phyloP scores from a whole-genome alignment of 2,888 invertebrate species.

The Caenorhabditis sulstoni region DNA sequence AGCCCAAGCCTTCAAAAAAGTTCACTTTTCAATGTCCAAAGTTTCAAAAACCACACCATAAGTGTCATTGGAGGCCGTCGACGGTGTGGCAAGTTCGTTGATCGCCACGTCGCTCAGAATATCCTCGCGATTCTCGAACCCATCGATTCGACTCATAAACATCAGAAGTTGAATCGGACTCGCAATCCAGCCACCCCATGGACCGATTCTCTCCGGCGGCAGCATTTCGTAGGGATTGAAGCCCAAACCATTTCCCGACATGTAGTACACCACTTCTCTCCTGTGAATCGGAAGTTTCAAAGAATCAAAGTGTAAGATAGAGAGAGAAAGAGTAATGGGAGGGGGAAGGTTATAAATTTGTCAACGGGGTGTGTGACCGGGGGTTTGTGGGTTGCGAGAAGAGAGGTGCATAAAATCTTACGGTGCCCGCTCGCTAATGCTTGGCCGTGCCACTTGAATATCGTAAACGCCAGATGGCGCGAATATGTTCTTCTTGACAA shows the following conservation, averaged over 20 bases:
- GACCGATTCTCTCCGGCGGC: conserved; percentile 78
- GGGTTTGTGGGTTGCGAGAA: too few species aligned
- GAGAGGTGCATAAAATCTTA: conserved; percentile 49
- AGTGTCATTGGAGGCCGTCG: conserved; percentile 77
- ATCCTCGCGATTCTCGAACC: conserved; percentile 70
- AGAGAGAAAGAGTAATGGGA: neutral
- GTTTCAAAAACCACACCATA: conserved; percentile 62
- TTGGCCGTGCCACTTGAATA: conserved; percentile 78
- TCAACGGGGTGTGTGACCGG: neutral
- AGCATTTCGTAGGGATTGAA: conserved; percentile 80
- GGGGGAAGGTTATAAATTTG: conserved; percentile 5
- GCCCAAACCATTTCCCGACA: conserved; percentile 77
- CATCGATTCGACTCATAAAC: conserved; percentile 76
- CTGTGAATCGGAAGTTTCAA: too few species aligned
- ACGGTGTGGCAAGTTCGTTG: conserved; percentile 72
- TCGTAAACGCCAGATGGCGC: conserved; percentile 75
- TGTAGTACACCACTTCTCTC: conserved; percentile 79
- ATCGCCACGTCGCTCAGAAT: conserved; percentile 70
- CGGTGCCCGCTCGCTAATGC: conserved; percentile 75
- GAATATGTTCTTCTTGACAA: conserved; percentile 78
- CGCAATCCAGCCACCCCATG: conserved; percentile 80
- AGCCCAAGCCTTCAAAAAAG: conserved; percentile 74
- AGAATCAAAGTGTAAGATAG: too few species aligned
- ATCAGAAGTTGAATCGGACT: conserved; percentile 78
- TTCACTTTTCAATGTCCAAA: neutral